Evolutionary conservation across 2,888 invertebrate genomes (phyloP), one percentile per base, ranked within the genome.

Genomic region (Aspidiotus rigidus): DNA sequence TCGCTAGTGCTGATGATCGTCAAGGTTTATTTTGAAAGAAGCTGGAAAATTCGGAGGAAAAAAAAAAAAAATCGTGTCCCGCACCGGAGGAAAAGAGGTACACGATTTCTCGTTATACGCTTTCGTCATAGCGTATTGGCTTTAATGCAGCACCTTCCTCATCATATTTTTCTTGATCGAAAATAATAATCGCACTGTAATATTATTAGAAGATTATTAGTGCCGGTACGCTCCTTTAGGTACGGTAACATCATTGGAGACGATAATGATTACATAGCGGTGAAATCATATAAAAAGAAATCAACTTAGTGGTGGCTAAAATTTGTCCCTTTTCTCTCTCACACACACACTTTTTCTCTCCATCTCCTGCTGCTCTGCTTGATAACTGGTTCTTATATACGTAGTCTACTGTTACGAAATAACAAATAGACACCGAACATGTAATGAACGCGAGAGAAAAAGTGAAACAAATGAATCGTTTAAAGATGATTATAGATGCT

Each of bases 211-310:
- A 28, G 28, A 57, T 42, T 67, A 67, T 67, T 67, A 67, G 67
- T 28, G 28, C 28, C 28, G 28, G 28, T 67, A 60, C 67, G 67
- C 53, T 67, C 60, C 57, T 60, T 67, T 28, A 28, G 28, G 28
- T n/a, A 67, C 67, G 67, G 60, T 67, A 67, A 67, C 67, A 67
- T 67, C 67, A 53, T 67, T 53, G 60, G 60, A 67, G 67, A 67
- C 60, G 67, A 57, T 67, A 67, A 67, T 67, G 67, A 67, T 67
- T 67, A 67, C 44, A 67, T n/a, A 42, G 67, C 67, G 67, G 67
- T 57, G 49, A 59, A 67, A 67, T 59, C 17, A 16, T 44, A 28
- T 67, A 49, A 59, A 67, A 59, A 59, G 44, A 53, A 67, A 56
- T 49, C 53, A 39, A 57, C 59, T 67, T 67, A 67, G 67, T 67